A percentile compares a stretch with the other conserved stretches of the same genome.
phyloP scores from a whole-genome alignment of 2,113 vertebrate genomes.

The Climacteris rufus region DNA sequence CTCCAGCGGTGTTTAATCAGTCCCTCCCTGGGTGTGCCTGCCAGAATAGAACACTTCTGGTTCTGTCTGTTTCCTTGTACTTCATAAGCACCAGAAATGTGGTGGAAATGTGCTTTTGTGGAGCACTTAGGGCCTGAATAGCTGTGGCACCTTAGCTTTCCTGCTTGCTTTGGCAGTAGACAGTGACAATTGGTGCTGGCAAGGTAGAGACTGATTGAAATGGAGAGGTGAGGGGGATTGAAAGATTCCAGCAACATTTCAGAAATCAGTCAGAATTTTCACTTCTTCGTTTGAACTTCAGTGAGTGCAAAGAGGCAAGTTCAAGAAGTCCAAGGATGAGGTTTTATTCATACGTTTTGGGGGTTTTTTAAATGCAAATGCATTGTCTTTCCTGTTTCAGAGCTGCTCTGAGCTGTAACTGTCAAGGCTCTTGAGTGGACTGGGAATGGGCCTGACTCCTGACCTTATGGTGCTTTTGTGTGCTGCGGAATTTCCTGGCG shows the following conservation, averaged over 20 bases:
- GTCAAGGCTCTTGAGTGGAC: not conserved
- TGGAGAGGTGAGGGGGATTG: not conserved
- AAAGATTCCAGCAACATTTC: not conserved
- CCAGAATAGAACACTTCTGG: not conserved
- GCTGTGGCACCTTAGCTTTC: not conserved
- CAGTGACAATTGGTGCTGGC: not conserved
- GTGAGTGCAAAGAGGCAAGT: not conserved
- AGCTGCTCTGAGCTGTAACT: not conserved
- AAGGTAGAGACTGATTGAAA: not conserved
- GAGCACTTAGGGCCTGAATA: not conserved
- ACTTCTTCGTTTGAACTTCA: not conserved
- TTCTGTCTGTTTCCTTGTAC: slow-evolving; percentile 3
- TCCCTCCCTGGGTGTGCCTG: slow-evolving; percentile 7
- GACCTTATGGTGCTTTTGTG: not conserved
- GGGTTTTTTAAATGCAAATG: not conserved
- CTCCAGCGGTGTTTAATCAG: not conserved
- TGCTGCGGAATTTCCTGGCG: not conserved
- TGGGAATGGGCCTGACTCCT: not conserved
- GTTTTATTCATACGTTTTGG: not conserved
- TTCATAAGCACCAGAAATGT: not conserved
- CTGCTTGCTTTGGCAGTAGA: not conserved
- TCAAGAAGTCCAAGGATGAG: not conserved
- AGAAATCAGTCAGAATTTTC: not conserved
- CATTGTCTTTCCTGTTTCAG: not conserved
- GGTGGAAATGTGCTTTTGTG: not conserved